Base-by-base conservation (phyloP, 1,140 invertebrate genomes). In the Akabosia matsudoensis region DNA sequence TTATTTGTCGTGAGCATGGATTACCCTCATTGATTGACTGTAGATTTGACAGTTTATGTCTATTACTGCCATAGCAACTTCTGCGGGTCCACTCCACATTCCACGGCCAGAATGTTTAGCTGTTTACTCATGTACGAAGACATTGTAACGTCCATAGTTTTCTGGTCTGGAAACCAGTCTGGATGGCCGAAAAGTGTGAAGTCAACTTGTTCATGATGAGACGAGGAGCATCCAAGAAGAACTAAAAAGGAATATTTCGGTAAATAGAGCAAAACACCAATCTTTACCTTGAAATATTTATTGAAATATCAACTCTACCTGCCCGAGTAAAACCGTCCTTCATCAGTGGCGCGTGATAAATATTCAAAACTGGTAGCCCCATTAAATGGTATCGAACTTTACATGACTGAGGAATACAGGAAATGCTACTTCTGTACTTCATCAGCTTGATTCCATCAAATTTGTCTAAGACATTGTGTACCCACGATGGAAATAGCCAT, bases 131-230 rank as follows among this genome's bases (percentile, higher is more conserved):
- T 52, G 22, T 77, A 76, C 1, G n/a, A 10, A 16, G 61, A 10
- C 72, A 77, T 74, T 22, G 71, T 37, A 1, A 34, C 37, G 24
- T 77, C 33, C 72, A 77, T 74, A 10, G 18, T n/a, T 10, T 74
- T 31, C 45, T 77, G 76, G 28, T 34, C 37, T 14, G 28, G 45
- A 56, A 70, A 34, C n/a, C 73, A 51, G 3, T 74, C 76, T 2
- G 76, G 76, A 51, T 77, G 76, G 10, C 72, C 76, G 33, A 77
- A 77, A 22, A 77, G 61, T 10, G 33, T 70, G 18, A 77, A 70
- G 70, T 77, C 76, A 22, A 74, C 52, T 54, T 77, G 72, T 0
- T 70, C 24, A 28, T 70, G 24, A 26, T 77, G 76, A 70, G 73
- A 33, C 1, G 76, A 77, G 7, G 76, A 77, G 37, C 76, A 77